A percentile compares a stretch with the other conserved stretches of the same genome.
Evolutionary conservation across 2,888 invertebrate genomes (phyloP).

Genomic region (Nebria brevicollis): DNA sequence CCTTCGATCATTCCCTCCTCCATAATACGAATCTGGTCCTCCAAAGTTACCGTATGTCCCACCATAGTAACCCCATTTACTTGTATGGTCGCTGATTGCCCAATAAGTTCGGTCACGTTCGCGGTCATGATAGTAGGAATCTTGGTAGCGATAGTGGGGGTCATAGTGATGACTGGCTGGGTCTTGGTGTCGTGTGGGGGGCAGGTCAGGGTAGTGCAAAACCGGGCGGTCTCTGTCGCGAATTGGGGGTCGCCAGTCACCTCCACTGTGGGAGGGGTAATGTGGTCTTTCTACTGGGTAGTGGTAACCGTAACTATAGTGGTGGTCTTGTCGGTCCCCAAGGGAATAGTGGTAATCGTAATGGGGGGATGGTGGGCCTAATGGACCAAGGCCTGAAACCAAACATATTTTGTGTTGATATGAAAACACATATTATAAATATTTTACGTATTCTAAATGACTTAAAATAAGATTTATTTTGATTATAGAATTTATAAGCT

Average conservation of each 20-base stretch:
- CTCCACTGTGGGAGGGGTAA: slow-evolving; percentile 26
- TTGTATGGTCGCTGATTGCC: slow-evolving; percentile 57
- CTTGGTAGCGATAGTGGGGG: slow-evolving; percentile 41
- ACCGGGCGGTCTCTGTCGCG: slow-evolving; percentile 49
- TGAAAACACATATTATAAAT: too few relatives aligned
- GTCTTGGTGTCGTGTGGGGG: slow-evolving; percentile 51
- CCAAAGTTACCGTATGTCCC: slow-evolving; percentile 67
- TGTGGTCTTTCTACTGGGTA: slow-evolving; percentile 31
- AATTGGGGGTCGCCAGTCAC: slow-evolving; percentile 42
- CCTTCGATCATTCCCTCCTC: slow-evolving; percentile 27
- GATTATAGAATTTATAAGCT: too few relatives aligned
- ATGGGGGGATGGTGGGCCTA: neutral
- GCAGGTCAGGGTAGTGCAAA: slow-evolving; percentile 30
- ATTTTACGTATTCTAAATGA: too few relatives aligned
- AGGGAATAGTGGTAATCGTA: slow-evolving; percentile 47
- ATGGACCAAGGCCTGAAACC: neutral
- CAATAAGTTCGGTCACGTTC: slow-evolving; percentile 56
- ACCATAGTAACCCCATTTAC: slow-evolving; percentile 71
- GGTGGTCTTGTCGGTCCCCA: slow-evolving; percentile 33
- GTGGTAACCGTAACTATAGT: slow-evolving; percentile 23
- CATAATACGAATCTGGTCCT: slow-evolving; percentile 48
- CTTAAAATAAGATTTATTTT: too few relatives aligned
- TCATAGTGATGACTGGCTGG: slow-evolving; percentile 39
- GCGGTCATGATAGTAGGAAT: slow-evolving; percentile 51
- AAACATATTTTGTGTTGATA: neutral